Conservation (phyloP, 2,113 vertebrate genomes). For the Erythrolamprus reginae region DNA sequence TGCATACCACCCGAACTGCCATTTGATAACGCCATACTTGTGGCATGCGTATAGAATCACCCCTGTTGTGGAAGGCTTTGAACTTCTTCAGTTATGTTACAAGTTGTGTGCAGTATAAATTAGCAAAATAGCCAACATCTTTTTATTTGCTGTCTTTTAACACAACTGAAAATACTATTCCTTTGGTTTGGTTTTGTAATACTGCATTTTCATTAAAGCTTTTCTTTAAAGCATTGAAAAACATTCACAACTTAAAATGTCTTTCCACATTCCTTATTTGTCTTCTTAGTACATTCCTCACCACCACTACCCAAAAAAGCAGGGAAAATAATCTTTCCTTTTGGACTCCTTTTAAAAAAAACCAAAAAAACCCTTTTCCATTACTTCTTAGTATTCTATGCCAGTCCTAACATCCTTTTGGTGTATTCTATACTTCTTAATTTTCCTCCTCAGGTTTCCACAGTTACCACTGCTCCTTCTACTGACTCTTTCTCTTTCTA, state of each 20-base stretch:
- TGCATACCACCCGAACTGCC: not conserved
- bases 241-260: not conserved
- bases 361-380: no score
- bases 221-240: not conserved
- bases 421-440: not conserved
- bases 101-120: not conserved
- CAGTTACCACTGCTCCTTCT: not conserved
- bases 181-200: not conserved
- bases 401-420: not conserved
- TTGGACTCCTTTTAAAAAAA: not conserved
- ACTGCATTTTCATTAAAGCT: not conserved
- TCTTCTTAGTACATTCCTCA: not conserved
- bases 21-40: slow-evolving; percentile 2
- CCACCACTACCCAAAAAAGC: not conserved
- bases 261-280: not conserved
- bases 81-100: slow-evolving; percentile 1
- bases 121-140: not conserved
- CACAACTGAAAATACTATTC: not conserved
- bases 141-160: not conserved
- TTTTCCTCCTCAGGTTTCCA: not conserved
- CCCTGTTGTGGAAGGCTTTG: not conserved
- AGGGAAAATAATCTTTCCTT: not conserved
- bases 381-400: not conserved
- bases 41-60: not conserved
- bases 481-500: not conserved